Base-by-base conservation (phyloP, 2,797 vertebrate genomes). In the Gallinago stenura region DNA sequence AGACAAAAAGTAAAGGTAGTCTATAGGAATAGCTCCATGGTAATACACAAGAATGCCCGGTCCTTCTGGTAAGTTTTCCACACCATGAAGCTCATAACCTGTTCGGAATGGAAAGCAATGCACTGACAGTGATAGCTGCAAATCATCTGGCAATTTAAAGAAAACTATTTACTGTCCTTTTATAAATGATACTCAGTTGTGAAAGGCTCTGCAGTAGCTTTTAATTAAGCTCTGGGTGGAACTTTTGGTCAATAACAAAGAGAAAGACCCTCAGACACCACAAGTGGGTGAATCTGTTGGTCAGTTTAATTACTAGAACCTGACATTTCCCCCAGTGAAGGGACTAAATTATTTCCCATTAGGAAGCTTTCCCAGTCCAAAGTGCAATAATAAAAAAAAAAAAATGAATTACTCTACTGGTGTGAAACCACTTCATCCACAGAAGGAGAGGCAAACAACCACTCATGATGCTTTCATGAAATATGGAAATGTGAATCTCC, bases 1-100 rank as follows among this genome's bases (percentile, higher is more conserved):
- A 65, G 99, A 98, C 97, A 99, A 97, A 97, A 99, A 99, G 97
- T 99, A 99, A 94, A 99, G 99, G 97, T 99, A 99, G 96, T 99
- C 99, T 50, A 99, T 96, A 51, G 99, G 99, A 98, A 99, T 99
- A 73, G 99, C 99, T 95, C 99, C 99, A 30, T 99, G 99, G 96
- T 99, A 99, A 96, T 99, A 99, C 76, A 99, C 99, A 46, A 99
- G 98, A 92, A 99, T 98, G 21, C 98, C 99, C 22, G 99, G 98
- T 85, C 99, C 99, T 95, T 98, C 98, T 7, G 99, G 99, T 89
- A 99, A 98, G 97, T 99, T 99, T 96, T 99, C 98, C 97, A 99
- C 98, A 15, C 99, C 99, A 33, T 99, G 98, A 95, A 99, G 98
- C 97, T 99, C 99, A 96, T 99, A 99, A 96, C 99, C 99, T 99